Evolutionary conservation across 2,797 vertebrate species (phyloP).

Genomic region (Myiotriccus ornatus): DNA sequence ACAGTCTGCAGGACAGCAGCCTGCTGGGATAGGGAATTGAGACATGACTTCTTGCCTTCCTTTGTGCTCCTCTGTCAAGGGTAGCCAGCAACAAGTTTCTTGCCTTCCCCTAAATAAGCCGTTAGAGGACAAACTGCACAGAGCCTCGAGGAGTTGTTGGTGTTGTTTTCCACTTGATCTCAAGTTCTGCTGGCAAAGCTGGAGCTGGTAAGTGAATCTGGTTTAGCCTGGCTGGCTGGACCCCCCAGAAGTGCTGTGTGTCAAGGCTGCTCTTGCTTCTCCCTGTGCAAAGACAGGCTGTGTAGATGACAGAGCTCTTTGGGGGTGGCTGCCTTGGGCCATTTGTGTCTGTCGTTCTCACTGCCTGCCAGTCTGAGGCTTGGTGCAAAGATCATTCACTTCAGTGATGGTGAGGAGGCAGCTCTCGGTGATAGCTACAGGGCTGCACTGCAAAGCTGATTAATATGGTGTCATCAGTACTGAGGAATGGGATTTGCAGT

Average conservation of each 20-base stretch:
- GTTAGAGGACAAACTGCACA: background rate
- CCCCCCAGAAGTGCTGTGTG: background rate
- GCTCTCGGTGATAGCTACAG: background rate
- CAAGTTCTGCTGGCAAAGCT: constrained; percentile 27
- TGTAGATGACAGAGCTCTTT: background rate
- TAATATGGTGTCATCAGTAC: background rate
- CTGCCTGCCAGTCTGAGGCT: background rate
- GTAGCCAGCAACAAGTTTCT: background rate
- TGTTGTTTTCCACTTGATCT: background rate
- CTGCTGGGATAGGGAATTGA: background rate
- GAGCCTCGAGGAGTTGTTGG: background rate
- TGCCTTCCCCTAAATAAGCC: background rate
- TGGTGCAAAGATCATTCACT: background rate
- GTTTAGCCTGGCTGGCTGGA: background rate
- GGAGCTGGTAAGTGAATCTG: constrained; percentile 20
- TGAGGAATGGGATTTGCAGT: background rate
- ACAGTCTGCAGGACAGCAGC: constrained; percentile 8
- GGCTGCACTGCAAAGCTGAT: background rate
- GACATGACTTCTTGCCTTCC: background rate
- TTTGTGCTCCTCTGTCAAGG: background rate
- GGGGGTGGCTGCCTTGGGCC: background rate
- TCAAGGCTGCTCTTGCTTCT: background rate
- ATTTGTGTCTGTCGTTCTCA: background rate
- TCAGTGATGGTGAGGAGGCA: background rate
- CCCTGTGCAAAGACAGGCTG: background rate